Base-by-base conservation (phyloP, 2,113 vertebrate genomes). In the Ursus arctos region DNA sequence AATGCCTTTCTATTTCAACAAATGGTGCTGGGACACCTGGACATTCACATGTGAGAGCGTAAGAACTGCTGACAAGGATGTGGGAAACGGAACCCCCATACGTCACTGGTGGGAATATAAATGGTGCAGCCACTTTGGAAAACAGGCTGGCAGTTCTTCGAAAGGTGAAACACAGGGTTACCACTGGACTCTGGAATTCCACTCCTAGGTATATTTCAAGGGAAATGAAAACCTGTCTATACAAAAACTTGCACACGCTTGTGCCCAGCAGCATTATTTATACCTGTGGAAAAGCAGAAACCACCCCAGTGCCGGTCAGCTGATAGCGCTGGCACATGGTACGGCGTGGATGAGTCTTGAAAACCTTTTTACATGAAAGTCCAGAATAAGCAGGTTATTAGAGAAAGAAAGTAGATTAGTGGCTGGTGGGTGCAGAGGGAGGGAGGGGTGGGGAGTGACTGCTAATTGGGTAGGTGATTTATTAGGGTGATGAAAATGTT, bases 1-100 rank as follows among this genome's bases (percentile, higher is more conserved):
- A 92, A 61, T 59, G 49, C 10, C 47, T 79, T 93, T 83, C 15
- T 65, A 91, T 95, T 88, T 88, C 26, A 43, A 83, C 49, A 87
- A 59, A 84, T 28, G 43, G 61, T 61, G 53, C 18, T 31, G 49
- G 31, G 80, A 72, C 15, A 72, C 53, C 1, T 61, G 79, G n/a
- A 89, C 19, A 65, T 57, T 4, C 49, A 59, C 33, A 81, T 1
- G 65, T 11, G 28, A 16, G 57, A 81, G 4, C 47, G 1, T 51
- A 47, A 71, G 31, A 55, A 51, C 90, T 82, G n/a, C 6, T 84
- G 51, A 61, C 26, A 69, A 61, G 59, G 36, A 84, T 28, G 24
- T 61, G 15, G 63, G 57, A 74, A 67, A 40, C 1, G 1, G 21
- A 77, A 51, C 7, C 26, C 18, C 31, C 5, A 2, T 14, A 40